Percentiles rank a stretch among this genome's conserved stretches.
phyloP scores from a whole-genome alignment of 2,113 vertebrate genomes.

The Colaptes auratus region DNA sequence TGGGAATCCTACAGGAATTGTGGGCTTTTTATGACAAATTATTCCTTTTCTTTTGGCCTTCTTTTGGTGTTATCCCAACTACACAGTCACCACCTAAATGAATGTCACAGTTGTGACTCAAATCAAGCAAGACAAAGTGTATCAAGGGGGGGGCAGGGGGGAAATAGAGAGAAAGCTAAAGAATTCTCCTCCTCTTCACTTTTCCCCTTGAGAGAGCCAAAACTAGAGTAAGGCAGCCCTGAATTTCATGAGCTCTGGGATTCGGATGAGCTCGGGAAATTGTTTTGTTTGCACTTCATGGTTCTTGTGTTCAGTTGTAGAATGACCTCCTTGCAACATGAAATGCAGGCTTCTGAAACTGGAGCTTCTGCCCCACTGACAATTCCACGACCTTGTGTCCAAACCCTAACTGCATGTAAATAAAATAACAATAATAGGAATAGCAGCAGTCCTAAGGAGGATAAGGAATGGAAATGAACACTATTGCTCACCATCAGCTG shows the following conservation, averaged over 20 bases:
- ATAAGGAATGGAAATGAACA: no score
- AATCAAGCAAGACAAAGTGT: not conserved
- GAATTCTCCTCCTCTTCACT: no score
- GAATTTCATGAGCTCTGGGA: conserved; percentile 10
- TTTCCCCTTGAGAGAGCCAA: conserved; percentile 37
- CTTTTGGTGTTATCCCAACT: not conserved
- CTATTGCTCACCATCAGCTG: no score
- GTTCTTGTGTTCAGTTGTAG: not conserved
- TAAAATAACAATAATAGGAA: no score
- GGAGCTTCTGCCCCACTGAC: no score
- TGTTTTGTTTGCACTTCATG: conserved; percentile 8
- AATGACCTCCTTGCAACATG: not conserved
- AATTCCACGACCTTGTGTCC: no score
- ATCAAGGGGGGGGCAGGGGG: no score
- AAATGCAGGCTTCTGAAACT: no score
- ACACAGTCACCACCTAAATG: conserved; percentile 28
- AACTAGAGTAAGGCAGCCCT: not conserved
- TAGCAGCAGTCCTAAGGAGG: no score
- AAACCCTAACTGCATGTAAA: no score
- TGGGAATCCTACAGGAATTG: no score
- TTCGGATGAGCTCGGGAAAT: not conserved
- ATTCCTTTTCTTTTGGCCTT: conserved; percentile 13
- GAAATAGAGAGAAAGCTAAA: not conserved
- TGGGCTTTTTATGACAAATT: conserved; percentile 23
- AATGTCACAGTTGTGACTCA: conserved; percentile 39